Base-by-base conservation (phyloP, 2,113 vertebrate species). In the Anseranas semipalmata region DNA sequence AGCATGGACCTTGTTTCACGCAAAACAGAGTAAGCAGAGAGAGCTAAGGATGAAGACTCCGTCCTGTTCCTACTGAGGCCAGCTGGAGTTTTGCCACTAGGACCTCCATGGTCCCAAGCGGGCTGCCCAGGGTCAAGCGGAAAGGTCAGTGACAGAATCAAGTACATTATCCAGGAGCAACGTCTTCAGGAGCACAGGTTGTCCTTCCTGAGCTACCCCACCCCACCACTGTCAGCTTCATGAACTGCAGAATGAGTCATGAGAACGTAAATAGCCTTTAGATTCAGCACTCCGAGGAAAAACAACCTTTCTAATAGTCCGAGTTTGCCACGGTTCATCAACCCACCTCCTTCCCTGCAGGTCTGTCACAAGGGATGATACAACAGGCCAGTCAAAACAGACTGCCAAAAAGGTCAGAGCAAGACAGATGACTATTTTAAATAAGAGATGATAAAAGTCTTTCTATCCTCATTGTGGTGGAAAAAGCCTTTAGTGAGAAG, bases 381-480 rank as follows among this genome's bases (percentile, higher is more conserved):
- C 28, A 33, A 67, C 73, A 88, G 41, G 45, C 71, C 92, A 95
- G 73, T 58, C 80, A 92, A 91, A 94, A 90, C 66, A 89, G 75
- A 82, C n/a, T 72, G 85, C 56, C 72, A 93, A 63, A 81, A 94
- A 95, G 85, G 91, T 78, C 73, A 90, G 60, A 91, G 50, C 56
- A 82, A 82, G 70, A 90, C 8, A 88, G 41, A 90, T 33, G 62
- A 58, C 72, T 88, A 5, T 21, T n/a, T 9, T 43, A 95, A 55
- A 52, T 62, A 68, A 65, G 41, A 86, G 65, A 87, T 76, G 62
- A 87, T 87, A 86, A 97, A 97, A 96, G 65, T 48, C 41, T 78
- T 87, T 39, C 53, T 65, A 13, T 52, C 56, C 35, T 93, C 71
- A 73, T n/a, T 68, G 72, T 56, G 78, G 50, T 74, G 63, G 52